These are phyloP conservation scores for Odontothrips loti DNA, from an alignment of 2,888 invertebrate species.

Conservation along the genomic window DNA sequence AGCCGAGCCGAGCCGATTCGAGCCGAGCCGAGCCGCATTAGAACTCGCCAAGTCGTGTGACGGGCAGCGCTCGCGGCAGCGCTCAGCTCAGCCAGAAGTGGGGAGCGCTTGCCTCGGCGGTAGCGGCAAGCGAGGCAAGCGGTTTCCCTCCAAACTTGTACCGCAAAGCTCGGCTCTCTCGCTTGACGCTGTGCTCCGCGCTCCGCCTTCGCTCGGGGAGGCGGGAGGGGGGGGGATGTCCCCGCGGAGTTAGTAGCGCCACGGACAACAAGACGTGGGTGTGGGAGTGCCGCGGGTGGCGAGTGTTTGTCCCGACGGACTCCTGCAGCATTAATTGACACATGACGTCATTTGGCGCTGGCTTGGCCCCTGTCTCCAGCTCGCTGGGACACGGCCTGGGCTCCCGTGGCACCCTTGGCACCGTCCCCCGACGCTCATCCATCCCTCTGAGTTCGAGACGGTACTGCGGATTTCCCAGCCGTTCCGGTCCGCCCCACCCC, in stretches of 20 bases:
- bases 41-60: neutral
- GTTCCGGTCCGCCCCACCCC: neutral
- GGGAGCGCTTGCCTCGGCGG: too few species aligned
- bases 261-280: neutral
- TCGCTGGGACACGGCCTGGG: too few species aligned
- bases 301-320: neutral
- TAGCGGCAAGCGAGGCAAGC: neutral
- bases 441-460: neutral
- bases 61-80: neutral
- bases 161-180: neutral
- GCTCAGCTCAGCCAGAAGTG: neutral
- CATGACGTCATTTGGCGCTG: neutral
- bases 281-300: neutral
- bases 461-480: neutral
- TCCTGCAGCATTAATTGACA: neutral
- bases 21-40: too few species aligned
- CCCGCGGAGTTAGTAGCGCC: neutral
- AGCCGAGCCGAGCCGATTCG: too few species aligned
- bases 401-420: neutral
- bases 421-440: neutral
- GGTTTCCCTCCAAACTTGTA: slow-evolving; percentile 1
- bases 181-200: neutral
- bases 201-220: too few species aligned
- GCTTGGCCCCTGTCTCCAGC: too few species aligned
- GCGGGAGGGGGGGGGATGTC: too few species aligned